Percentiles rank a stretch among this genome's conserved stretches.
Evolutionary conservation across 2,797 vertebrate genomes (phyloP).

Genomic region (Adelosebastes latens): DNA sequence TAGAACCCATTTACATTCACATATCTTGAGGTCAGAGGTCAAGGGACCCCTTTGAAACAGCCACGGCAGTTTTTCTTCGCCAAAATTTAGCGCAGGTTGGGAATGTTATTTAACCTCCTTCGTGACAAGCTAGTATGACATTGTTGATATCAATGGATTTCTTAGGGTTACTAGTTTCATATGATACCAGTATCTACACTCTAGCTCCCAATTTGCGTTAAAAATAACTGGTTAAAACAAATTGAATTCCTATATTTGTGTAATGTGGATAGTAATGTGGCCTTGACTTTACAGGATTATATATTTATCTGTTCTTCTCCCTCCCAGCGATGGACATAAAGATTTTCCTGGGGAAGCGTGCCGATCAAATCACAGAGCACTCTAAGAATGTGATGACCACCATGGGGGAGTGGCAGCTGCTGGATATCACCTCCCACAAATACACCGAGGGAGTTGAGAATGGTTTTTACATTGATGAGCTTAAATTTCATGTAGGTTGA

Average conservation of each 20-base stretch:
- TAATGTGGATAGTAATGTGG: not conserved
- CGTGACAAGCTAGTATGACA: too few relatives aligned
- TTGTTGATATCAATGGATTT: too few relatives aligned
- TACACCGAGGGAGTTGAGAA: fast-evolving
- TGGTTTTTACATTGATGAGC: not conserved
- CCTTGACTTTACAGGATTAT: not conserved
- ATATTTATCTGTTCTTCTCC: not conserved
- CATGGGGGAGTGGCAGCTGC: constrained; percentile 83
- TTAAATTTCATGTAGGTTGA: constrained; percentile 63
- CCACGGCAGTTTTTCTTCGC: too few relatives aligned
- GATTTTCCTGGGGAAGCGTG: constrained; percentile 37
- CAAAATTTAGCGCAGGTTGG: too few relatives aligned
- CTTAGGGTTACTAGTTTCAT: too few relatives aligned
- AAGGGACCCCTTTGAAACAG: too few relatives aligned
- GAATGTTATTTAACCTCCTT: too few relatives aligned
- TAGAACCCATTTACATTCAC: too few relatives aligned
- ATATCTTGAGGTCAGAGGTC: too few relatives aligned
- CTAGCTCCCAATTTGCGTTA: too few relatives aligned
- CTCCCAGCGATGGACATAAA: constrained; percentile 65
- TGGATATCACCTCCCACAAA: constrained; percentile 66
- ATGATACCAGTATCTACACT: too few relatives aligned
- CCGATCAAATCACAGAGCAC: constrained; percentile 29
- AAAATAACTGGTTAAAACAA: too few relatives aligned
- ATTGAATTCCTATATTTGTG: not conserved
- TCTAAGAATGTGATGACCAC: constrained; percentile 71